Evolutionary conservation across 2,797 vertebrate species (phyloP).

Genomic region (Muscicapa comitata): DNA sequence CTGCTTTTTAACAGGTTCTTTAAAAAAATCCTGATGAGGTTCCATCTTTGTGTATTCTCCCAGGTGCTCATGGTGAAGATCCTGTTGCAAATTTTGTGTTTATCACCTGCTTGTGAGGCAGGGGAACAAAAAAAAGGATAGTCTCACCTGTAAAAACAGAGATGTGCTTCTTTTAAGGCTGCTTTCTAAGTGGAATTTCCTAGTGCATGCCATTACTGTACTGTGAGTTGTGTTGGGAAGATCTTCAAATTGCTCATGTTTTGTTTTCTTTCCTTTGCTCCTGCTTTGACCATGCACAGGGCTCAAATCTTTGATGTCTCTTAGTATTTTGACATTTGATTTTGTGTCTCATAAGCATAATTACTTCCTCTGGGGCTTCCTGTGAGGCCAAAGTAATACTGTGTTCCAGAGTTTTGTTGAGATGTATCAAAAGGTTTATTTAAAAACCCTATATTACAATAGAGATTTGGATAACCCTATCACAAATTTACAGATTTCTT

Average conservation of each 20-base stretch:
- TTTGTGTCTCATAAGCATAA: neutral
- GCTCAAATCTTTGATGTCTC: neutral
- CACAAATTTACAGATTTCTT: neutral
- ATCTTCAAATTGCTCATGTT: neutral
- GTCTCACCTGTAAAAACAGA: neutral
- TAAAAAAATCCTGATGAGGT: no score
- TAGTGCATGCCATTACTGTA: fast-evolving
- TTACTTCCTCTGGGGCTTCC: neutral
- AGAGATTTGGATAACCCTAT: neutral
- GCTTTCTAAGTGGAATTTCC: neutral
- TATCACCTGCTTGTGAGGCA: neutral
- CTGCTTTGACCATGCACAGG: neutral
- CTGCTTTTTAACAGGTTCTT: neutral
- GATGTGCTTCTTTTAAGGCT: neutral
- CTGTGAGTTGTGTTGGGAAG: neutral
- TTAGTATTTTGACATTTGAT: neutral
- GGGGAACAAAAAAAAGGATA: neutral
- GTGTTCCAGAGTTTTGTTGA: neutral
- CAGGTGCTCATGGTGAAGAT: neutral
- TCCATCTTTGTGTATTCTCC: neutral
- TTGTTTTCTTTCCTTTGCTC: neutral
- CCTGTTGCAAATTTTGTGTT: neutral
- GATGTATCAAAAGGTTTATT: neutral
- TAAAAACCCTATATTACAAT: fast-evolving
- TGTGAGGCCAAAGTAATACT: neutral